Evolutionary conservation across 2,797 vertebrate genomes (phyloP).

Genomic region (Chiroxiphia lanceolata): DNA sequence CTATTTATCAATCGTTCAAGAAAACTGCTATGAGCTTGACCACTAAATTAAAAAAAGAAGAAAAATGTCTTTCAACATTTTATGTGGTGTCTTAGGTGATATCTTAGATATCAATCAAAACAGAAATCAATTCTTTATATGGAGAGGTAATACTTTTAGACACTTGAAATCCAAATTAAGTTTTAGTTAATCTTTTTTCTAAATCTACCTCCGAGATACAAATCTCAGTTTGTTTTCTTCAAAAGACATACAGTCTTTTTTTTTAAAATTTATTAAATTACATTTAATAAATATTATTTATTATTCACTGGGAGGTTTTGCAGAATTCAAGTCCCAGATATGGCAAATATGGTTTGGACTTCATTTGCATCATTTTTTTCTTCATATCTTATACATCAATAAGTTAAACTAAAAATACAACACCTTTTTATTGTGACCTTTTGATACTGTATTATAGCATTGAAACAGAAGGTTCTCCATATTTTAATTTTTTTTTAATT

Average conservation of each 20-base stretch:
- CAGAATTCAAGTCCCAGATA: not conserved
- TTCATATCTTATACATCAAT: not conserved
- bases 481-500: not conserved
- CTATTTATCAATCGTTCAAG: slow-evolving; percentile 37
- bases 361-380: not conserved
- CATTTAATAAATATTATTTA: too few species aligned
- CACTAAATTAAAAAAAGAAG: slow-evolving; percentile 22
- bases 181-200: not conserved
- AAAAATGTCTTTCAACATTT: slow-evolving; percentile 13
- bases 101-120: not conserved
- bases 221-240: not conserved
- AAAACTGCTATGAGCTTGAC: not conserved
- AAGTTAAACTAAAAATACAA: not conserved
- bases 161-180: slow-evolving; percentile 6
- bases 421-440: not conserved
- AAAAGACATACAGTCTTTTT: not conserved
- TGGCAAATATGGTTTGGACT: not conserved
- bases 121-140: not conserved
- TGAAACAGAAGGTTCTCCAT: not conserved
- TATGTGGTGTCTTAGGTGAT: not conserved
- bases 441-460: not conserved
- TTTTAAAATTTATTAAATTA: not conserved
- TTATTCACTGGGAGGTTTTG: not conserved
- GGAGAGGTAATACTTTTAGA: not conserved
- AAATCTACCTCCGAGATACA: not conserved